These are phyloP conservation scores for Manis javanica DNA, from an alignment of 2,797 vertebrate species.

Conservation along the genomic window DNA sequence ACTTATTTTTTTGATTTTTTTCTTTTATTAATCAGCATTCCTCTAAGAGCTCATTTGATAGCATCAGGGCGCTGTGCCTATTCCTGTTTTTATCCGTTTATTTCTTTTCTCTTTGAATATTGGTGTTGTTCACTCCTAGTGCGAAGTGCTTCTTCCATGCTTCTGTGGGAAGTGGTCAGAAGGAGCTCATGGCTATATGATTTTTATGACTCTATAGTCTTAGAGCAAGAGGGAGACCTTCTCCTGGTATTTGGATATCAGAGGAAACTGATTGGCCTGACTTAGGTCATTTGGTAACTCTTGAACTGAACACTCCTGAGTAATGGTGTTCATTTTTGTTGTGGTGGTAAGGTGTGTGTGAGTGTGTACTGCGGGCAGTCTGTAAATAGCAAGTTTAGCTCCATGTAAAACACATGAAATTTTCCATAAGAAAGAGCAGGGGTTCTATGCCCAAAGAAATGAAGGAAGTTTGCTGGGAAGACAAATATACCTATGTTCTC, in stretches of 20 bases:
- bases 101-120: background rate
- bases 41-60: background rate
- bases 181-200: background rate
- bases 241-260: background rate
- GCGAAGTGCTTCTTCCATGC: background rate
- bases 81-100: background rate
- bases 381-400: background rate
- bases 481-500: background rate
- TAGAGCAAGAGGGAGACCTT: background rate
- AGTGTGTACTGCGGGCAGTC: too few relatives aligned
- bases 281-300: background rate
- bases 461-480: background rate
- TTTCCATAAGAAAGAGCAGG: background rate
- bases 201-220: background rate
- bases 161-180: background rate
- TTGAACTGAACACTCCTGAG: background rate
- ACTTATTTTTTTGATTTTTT: constrained; percentile 34
- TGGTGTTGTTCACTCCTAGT: background rate
- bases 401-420: background rate
- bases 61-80: background rate
- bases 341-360: background rate
- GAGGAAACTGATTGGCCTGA: background rate
- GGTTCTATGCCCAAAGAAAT: background rate
- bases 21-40: constrained; percentile 9
- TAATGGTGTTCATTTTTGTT: background rate